Evolutionary conservation across 1,140 invertebrate genomes (phyloP), one percentile per base, ranked within the genome.

Genomic region (Ganaspis sp.): DNA sequence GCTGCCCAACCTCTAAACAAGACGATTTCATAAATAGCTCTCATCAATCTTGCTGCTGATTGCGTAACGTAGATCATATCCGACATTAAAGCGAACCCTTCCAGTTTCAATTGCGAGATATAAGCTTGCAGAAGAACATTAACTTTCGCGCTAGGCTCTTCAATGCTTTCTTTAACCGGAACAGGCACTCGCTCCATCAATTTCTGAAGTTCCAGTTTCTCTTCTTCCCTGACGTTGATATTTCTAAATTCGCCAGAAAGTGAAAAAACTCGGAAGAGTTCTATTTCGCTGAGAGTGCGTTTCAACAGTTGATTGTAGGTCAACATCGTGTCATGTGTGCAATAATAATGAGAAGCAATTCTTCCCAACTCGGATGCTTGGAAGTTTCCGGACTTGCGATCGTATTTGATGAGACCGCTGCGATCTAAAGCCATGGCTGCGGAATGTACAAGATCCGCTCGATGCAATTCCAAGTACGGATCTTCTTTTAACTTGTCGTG

Each of bases 11-110:
- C 98, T 84, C 96, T 90, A 82, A 94, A 94, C 9, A 96, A 84
- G 0, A 96, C 97, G 83, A 99, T 99, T 92, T 99, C 99, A 92
- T 96, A 99, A 72, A 99, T 98, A 0, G 99, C 99, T 82, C 99
- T 91, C 93, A 99, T 96, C 5, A 99, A 92, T 72, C 99, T 93
- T 4, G 96, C 95, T 0, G 99, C 99, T 5, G 98, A 99, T 90
- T 99, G 99, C 0, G 99, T 99, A 0, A 99, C 97, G 87, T 98
- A 99, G 0, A 99, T 98, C 99, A 99, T 99, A 90, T 99, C 99
- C 0, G 98, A 97, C 97, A 99, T 99, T 4, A 99, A 91, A 1
- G 98, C 98, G 90, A 99, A 99, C 12, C 99, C 98, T 89, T 99
- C 99, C 42, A 99, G 92, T 90, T 99, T 99, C 53, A 99, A 89